A percentile compares a stretch with the other conserved stretches of the same genome.
Evolutionary conservation across 2,888 invertebrate genomes (phyloP).

Genomic region (Spisula subtruncata): DNA sequence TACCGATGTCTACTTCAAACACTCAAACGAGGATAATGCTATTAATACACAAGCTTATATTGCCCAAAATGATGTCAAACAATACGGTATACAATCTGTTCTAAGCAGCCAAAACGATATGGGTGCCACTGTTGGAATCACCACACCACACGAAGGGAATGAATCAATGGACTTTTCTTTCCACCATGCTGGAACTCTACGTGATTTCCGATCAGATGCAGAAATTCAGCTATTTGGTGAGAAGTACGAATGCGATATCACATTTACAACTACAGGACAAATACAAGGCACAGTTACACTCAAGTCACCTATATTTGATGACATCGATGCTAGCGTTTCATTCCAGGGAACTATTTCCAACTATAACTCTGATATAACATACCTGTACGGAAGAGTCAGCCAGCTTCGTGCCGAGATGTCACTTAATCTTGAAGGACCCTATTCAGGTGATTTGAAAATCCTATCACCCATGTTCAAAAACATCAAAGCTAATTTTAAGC

Average conservation of each 20-base stretch:
- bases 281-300: conserved; percentile 56
- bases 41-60: conserved; percentile 33
- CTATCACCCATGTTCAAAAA: conserved; percentile 54
- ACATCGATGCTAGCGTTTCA: conserved; percentile 45
- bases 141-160: conserved; percentile 63
- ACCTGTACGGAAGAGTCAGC: conserved; percentile 42
- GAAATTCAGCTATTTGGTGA: conserved; percentile 55
- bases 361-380: conserved; percentile 44
- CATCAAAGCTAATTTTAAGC: conserved; percentile 44
- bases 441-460: conserved; percentile 52
- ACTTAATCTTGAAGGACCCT: conserved; percentile 45
- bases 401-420: conserved; percentile 30
- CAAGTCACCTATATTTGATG: conserved; percentile 61
- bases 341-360: conserved; percentile 34
- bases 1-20: conserved; percentile 44
- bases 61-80: conserved; percentile 40
- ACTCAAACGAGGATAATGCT: conserved; percentile 22
- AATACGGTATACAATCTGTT: conserved; percentile 56
- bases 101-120: conserved; percentile 43
- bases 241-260: conserved; percentile 60
- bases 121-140: conserved; percentile 38
- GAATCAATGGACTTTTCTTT: conserved; percentile 57
- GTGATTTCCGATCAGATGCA: conserved; percentile 64
- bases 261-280: conserved; percentile 50
- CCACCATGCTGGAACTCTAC: conserved; percentile 53